A percentile compares a stretch with the other conserved stretches of the same genome.
Conservation (phyloP, 2,797 vertebrate species). For the Sorex maritimensis region DNA sequence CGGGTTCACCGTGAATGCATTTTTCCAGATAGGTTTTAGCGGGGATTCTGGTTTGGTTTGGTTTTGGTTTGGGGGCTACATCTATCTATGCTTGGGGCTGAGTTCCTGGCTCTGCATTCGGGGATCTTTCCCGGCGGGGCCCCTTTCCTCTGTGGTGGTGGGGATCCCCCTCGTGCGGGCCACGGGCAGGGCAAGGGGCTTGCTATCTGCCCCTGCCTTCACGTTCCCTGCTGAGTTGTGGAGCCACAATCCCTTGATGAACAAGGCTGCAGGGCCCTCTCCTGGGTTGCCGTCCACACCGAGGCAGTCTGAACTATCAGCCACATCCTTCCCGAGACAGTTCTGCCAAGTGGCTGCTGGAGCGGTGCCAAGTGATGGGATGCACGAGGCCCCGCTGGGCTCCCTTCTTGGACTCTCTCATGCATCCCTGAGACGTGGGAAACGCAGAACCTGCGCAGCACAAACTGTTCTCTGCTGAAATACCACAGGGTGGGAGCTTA, state of each 20-base stretch:
- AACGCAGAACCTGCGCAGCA: not conserved
- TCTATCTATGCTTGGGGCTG: too few relatives aligned
- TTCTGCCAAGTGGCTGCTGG: not conserved
- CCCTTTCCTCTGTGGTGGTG: too few relatives aligned
- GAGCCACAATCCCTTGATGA: not conserved
- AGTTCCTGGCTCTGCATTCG: too few relatives aligned
- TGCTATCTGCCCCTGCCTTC: too few relatives aligned
- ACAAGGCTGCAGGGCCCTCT: accelerated
- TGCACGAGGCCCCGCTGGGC: not conserved
- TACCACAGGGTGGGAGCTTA: too few relatives aligned
- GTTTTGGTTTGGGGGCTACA: not conserved
- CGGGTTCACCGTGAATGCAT: not conserved
- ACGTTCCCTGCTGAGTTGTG: not conserved
- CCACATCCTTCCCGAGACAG: not conserved
- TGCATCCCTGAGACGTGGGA: not conserved
- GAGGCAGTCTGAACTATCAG: not conserved
- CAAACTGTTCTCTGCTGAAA: not conserved
- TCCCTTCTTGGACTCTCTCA: not conserved
- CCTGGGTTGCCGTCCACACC: not conserved
- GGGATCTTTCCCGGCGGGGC: too few relatives aligned
- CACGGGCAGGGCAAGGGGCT: too few relatives aligned
- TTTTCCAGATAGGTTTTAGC: not conserved
- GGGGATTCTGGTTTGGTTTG: not conserved
- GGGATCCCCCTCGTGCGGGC: too few relatives aligned
- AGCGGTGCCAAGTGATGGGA: accelerated